Base-by-base conservation (phyloP, 2,888 invertebrate genomes). In the Pammene fasciana region DNA sequence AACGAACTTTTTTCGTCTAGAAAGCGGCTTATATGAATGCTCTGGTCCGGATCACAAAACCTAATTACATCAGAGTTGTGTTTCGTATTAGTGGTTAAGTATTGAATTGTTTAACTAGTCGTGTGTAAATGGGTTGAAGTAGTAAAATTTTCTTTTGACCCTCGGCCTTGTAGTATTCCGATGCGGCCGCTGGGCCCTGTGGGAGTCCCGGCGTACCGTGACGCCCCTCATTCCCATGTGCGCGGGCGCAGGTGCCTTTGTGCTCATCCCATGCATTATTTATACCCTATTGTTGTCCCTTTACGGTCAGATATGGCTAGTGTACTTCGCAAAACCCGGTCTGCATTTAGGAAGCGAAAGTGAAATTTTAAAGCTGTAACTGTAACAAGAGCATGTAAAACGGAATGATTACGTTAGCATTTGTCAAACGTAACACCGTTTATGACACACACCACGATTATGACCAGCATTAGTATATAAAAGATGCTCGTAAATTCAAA, bases 141-240 rank as follows among this genome's bases (percentile, higher is more conserved):
- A 57, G 18, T 43, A 43, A 64, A 34, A 54, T 10, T 43, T 43
- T 14, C n/a, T 0, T 34, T 68, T 68, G 57, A 57, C 57, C 68
- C 10, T 41, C 43, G 64, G 46, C 62, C 68, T 68, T 68, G 68
- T 62, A 62, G 62, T 62, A 14, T 56, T 13, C 26, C 61, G 61
- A 57, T 62, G 64, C 68, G 64, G 68, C 52, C 57, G 66, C 72
- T 73, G 74, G 75, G 71, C 73, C 61, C 48, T 34, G 48, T 43
- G 59, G 50, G 41, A 43, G 34, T 36, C 54, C 75, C 75, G 79
- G 75, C 78, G 78, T 78, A 70, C 86, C 87, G 80, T 83, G 83
- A 87, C 87, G 80, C 78, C 82, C 82, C 79, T 82, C 76, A 79
- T 86, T 87, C 88, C 86, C 86, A 87, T 83, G 87, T 82, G 83